Conservation (phyloP, 2,797 vertebrate genomes). For the Sorex maritimensis region DNA sequence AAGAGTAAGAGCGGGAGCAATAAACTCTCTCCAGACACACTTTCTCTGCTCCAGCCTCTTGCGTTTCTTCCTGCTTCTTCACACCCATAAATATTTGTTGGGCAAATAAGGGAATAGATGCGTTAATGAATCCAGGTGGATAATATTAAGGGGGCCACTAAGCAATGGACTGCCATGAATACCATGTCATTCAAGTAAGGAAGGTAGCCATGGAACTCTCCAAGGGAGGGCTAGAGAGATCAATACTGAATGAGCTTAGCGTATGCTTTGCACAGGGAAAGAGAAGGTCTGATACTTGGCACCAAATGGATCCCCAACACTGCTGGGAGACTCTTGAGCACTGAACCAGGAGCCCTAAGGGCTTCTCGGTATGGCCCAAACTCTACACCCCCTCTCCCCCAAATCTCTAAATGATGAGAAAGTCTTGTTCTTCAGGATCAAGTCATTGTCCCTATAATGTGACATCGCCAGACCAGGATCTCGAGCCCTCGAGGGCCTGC, state of each 20-base stretch:
- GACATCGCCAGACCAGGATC: neutral
- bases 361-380: neutral
- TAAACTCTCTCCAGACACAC: slow-evolving; percentile 2
- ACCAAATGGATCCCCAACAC: too few relatives aligned
- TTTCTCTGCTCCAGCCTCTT: slow-evolving; percentile 1
- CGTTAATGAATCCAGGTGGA: too few relatives aligned
- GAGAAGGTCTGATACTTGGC: too few relatives aligned
- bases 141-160: neutral
- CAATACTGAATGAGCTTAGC: too few relatives aligned
- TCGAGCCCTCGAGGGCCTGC: neutral
- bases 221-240: neutral
- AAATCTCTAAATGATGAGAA: neutral
- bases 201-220: neutral
- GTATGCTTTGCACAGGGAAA: too few relatives aligned
- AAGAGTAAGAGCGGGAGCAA: too few relatives aligned
- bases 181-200: neutral
- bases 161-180: neutral
- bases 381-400: neutral
- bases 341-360: too few relatives aligned
- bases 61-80: slow-evolving; percentile 2
- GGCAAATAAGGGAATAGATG: slow-evolving; percentile 10
- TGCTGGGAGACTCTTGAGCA: too few relatives aligned
- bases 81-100: neutral
- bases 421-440: neutral
- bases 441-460: neutral